Conservation (phyloP, 1,140 invertebrate genomes). For the Pollicipes pollicipes region DNA sequence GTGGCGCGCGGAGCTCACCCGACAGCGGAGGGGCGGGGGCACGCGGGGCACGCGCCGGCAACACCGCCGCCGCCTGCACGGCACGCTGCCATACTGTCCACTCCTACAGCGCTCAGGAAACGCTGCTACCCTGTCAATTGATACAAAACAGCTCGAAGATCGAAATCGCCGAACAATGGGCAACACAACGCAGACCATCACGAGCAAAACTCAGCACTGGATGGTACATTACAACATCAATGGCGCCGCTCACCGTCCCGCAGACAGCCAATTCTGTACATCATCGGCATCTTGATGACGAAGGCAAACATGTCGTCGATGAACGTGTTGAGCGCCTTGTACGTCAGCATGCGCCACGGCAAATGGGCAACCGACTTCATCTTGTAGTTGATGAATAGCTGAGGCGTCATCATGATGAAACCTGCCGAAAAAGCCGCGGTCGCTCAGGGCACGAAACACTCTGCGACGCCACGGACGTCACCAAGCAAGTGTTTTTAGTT, state of each 20-base stretch:
- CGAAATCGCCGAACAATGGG: too few relatives aligned
- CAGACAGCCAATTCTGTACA: conserved; percentile 87
- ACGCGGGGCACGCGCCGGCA: background rate
- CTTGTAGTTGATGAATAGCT: conserved; percentile 98
- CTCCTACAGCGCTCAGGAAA: too few relatives aligned
- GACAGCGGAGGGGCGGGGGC: conserved; percentile 1
- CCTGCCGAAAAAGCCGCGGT: conserved; percentile 32
- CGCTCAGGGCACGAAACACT: background rate
- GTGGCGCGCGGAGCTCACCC: conserved; percentile 3
- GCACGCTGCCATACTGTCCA: too few relatives aligned
- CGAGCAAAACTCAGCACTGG: too few relatives aligned
- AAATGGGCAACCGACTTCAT: conserved; percentile 96
- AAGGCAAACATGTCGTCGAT: conserved; percentile 99
- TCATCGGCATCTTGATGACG: conserved; percentile 98
- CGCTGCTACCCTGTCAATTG: too few relatives aligned
- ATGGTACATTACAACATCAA: too few relatives aligned
- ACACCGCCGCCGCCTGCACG: background rate
- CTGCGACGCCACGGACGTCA: too few relatives aligned
- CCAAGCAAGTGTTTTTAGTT: conserved; percentile 2
- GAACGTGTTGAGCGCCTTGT: conserved; percentile 99
- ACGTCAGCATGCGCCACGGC: conserved; percentile 98
- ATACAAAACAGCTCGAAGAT: too few relatives aligned
- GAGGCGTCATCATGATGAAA: conserved; percentile 99
- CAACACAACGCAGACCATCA: too few relatives aligned
- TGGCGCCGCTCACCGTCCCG: conserved; percentile 74